Percentiles rank a stretch among this genome's conserved stretches.
These are phyloP conservation scores for Leontocebus nigricollis DNA, from an alignment of 2,797 vertebrate species.

Conservation along the genomic window DNA sequence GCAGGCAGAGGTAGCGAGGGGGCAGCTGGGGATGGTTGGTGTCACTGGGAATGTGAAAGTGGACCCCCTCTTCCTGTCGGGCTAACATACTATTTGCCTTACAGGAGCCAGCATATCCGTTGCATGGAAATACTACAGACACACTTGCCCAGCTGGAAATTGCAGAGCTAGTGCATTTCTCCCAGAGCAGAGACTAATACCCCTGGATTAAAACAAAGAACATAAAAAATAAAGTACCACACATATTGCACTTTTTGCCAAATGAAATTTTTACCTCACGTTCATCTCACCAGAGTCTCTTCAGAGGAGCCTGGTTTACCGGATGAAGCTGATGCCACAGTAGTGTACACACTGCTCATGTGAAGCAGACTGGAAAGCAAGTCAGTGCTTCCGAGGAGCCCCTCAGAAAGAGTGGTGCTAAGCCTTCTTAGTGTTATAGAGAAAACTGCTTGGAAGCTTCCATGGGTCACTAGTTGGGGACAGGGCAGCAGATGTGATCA, in stretches of 20 bases:
- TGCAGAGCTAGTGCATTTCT: constrained; percentile 82
- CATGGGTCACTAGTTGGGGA: constrained; percentile 30
- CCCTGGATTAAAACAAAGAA: constrained; percentile 83
- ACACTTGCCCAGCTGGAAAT: constrained; percentile 79
- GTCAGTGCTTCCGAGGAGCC: constrained; percentile 62
- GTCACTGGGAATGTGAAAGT: constrained; percentile 32
- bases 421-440: constrained; percentile 63
- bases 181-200: constrained; percentile 83
- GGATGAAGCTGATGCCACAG: constrained; percentile 82
- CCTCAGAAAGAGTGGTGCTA: constrained; percentile 23
- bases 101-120: constrained; percentile 81
- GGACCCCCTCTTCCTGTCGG: constrained; percentile 71
- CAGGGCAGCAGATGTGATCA: not conserved
- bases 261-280: constrained; percentile 83
- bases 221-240: constrained; percentile 84
- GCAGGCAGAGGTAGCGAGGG: not conserved
- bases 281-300: constrained; percentile 84
- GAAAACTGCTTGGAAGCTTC: constrained; percentile 56
- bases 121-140: constrained; percentile 80
- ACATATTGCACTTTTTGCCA: constrained; percentile 87
- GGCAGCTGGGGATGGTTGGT: not conserved
- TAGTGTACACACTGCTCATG: constrained; percentile 79
- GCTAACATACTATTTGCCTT: constrained; percentile 81
- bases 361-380: constrained; percentile 58
- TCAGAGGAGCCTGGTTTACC: constrained; percentile 81